Base-by-base conservation (phyloP, 2,797 vertebrate genomes). In the Microctenopoma stevenorrisi region DNA sequence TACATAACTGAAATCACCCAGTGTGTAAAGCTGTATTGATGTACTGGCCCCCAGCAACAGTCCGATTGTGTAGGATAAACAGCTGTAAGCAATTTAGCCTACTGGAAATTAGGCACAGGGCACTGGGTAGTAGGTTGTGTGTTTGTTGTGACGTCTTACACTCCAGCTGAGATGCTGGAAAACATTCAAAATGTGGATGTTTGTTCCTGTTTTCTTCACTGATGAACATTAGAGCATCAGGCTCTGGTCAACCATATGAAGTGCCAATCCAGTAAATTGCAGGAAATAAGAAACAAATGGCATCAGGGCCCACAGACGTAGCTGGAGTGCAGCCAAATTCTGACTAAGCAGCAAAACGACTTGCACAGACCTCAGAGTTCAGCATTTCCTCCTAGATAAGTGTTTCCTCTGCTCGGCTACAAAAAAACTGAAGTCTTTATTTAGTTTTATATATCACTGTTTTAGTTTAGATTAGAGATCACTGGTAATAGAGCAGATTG, bases 261-360 rank as follows among this genome's bases (percentile, higher is more conserved):
- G 64, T 73, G 64, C 66, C 73, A 82, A 78, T 86, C 74, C 57
- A 58, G 75, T 76, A 74, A 80, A 86, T 81, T 82, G 35, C 66
- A 68, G 84, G 75, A 89, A 90, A 88, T 86, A 62, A 81, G 73
- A 78, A 88, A 79, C 79, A 86, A 87, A 84, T 85, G 78, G 72
- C 51, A 76, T 60, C 55, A 61, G 60, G 79, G 68, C 50, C 74
- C 71, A 65, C 25, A 78, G 68, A 86, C 60, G 76, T 52, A 62
- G 64, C 53, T 72, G 65, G 57, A 59, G 62, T 38, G 12, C 25
- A 48, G 73, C 84, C 50, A 44, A 72, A 78, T 74, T 78, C 81
- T 86, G 55, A 60, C 72, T 73, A 76, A 83, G 70, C 60, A 74
- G 60, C 52, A 73, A 68, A 60, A 62, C 74, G 64, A 70, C 68